Evolutionary conservation across 2,113 vertebrate species (phyloP), one percentile per base, ranked within the genome.

Genomic region (Istiophorus platypterus): DNA sequence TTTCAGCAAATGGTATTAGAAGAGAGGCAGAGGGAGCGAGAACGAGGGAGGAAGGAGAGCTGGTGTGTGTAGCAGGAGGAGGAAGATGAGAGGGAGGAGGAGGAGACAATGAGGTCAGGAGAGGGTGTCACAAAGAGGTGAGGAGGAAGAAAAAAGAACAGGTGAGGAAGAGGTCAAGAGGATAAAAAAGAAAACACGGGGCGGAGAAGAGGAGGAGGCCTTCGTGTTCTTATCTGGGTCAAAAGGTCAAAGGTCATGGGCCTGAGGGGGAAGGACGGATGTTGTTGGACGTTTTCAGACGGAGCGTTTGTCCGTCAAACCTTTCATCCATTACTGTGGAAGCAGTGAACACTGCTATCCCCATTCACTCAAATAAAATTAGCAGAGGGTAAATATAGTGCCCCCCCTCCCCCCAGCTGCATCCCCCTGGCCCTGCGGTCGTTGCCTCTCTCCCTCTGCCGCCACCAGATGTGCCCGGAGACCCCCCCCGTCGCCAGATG

Each of bases 1-100:
- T 90, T 80, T 72, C 37, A 75, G 61, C 62, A 78, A 81, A 81
- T 73, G 62, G 45, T 7, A 63, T 82, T 24, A 56, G 31, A 71
- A 31, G 18, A 37, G 47, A 31, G 22, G 34, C 52, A 26, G 18
- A 2, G 11, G 12, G 64, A 61, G 47, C 15, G 17, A 49, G 7
- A 20, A 3, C 2, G 52, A 2, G n/a, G 64, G 56, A 66, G 42
- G 41, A n/a, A 8, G 13, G 10, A 15, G 49, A 6, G 34, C 18
- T 41, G 61, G 10, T 22, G 11, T n/a, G 15, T 13, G 20, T 22
- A 56, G 20, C 39, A 17, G 6, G 1, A 2, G 26, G 14, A 39
- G 10, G 62, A 8, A n/a, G 31, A 59, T 29, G 47, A 42, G 18
- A 47, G 3, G 27, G 63, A 9, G 24, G 34, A 61, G 42, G 49